Base-by-base conservation (phyloP, 2,888 invertebrate species). In the Nezara viridula region DNA sequence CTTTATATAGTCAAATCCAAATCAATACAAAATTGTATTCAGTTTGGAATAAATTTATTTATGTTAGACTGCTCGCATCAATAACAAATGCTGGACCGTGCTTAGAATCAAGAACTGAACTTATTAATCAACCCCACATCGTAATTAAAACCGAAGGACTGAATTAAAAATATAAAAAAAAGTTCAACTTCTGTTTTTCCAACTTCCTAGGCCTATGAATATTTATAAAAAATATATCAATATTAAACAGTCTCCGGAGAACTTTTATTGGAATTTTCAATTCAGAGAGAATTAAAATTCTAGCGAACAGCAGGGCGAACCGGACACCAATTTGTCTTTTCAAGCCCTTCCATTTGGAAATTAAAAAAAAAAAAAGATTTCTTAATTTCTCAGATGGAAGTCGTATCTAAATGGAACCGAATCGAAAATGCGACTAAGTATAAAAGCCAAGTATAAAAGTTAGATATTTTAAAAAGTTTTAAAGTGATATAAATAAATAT, bases 211-310 rank as follows among this genome's bases (percentile, higher is more conserved):
- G 32, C 66, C 66, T 21, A 73, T 73, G 66, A 73, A 73, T 73
- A 73, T 73, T 73, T 73, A 73, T 73, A 73, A 37, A 73, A 66
- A 73, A 73, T 66, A 37, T 73, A 73, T 73, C 66, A 73, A 73
- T 73, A 73, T 73, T 73, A 73, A 60, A 73, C 37, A 73, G 66
- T 16, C 66, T 37, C 21, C n/a, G 37, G 37, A 73, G 37, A 73
- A 66, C 66, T 37, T 73, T 73, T 73, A 73, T 73, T 73, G 37
- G 19, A 37, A 73, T 73, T 73, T 73, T 73, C 66, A 19, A 73
- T 73, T 73, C 37, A 37, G 16, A 14, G 10, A 37, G 37, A 73
- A 73, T 73, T 73, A 37, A 73, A 73, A 73, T 73, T 73, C 66
- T 7, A 73, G 3, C 27, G 0, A 7, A 60, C 12, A 60, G 60